These are phyloP conservation scores for Zygaena filipendulae DNA, from an alignment of 2,888 invertebrate genomes.

Conservation along the genomic window DNA sequence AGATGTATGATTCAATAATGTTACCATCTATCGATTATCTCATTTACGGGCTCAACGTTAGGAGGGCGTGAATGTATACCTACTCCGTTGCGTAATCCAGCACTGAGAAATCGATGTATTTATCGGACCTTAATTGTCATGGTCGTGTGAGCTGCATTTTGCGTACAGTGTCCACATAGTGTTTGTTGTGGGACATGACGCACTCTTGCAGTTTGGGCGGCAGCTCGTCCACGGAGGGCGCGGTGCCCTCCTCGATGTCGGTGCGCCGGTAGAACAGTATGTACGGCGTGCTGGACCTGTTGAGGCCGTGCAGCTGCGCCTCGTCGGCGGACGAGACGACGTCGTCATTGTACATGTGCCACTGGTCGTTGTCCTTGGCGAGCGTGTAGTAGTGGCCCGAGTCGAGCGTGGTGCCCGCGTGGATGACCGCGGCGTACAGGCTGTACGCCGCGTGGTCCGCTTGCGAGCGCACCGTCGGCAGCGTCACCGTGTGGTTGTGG, in stretches of 20 bases:
- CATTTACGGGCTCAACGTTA: no score
- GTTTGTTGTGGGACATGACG: conserved; percentile 43
- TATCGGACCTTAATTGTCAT: conserved; percentile 41
- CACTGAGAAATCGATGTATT: conserved; percentile 31
- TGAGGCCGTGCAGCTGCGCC: conserved; percentile 70
- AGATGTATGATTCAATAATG: no score
- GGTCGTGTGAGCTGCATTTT: conserved; percentile 30
- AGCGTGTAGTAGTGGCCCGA: conserved; percentile 91
- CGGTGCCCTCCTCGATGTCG: conserved; percentile 46
- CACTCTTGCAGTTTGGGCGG: conserved; percentile 35
- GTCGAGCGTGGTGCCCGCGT: conserved; percentile 84
- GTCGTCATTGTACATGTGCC: conserved; percentile 87
- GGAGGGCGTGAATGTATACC: no score
- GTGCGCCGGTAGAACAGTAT: conserved; percentile 77
- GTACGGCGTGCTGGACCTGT: conserved; percentile 83
- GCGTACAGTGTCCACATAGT: conserved; percentile 33
- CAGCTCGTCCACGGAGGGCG: conserved; percentile 35
- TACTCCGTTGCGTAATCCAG: conserved; percentile 29
- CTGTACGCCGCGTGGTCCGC: conserved; percentile 65
- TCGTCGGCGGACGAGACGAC: conserved; percentile 72
- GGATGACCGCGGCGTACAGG: conserved; percentile 86
- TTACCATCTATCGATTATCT: no score
- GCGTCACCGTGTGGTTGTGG: conserved; percentile 65
- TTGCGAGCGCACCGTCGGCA: conserved; percentile 47
- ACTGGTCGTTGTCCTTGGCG: conserved; percentile 74